A percentile compares a stretch with the other conserved stretches of the same genome.
phyloP scores from a whole-genome alignment of 2,888 invertebrate species.

The Cryptus armator region DNA sequence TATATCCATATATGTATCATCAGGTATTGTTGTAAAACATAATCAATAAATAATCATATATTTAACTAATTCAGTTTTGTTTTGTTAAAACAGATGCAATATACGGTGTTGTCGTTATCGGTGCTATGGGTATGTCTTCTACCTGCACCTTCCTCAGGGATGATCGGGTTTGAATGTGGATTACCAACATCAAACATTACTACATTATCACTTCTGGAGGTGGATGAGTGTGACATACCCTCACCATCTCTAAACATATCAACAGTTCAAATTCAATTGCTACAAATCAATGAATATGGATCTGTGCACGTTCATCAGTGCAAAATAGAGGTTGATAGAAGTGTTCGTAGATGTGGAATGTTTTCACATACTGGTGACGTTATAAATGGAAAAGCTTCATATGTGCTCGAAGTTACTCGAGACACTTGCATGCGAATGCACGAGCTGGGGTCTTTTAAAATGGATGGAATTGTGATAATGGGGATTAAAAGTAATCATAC shows the following conservation, averaged over 20 bases:
- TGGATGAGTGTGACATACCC: slow-evolving; percentile 23
- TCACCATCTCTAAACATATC: neutral
- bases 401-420: slow-evolving; percentile 13
- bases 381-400: slow-evolving; percentile 30
- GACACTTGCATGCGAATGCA: neutral
- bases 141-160: neutral
- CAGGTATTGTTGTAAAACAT: neutral
- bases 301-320: slow-evolving; percentile 32
- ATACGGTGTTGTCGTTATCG: neutral
- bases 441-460: no score
- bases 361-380: slow-evolving; percentile 36
- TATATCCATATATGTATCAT: neutral
- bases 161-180: slow-evolving; percentile 29
- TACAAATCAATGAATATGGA: slow-evolving; percentile 27
- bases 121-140: slow-evolving; percentile 11
- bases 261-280: neutral
- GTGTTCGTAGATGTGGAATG: slow-evolving; percentile 33
- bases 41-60: neutral
- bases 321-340: slow-evolving; percentile 32
- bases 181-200: slow-evolving; percentile 11
- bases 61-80: neutral
- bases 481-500: slow-evolving; percentile 10
- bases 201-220: slow-evolving; percentile 4
- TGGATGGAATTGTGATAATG: neutral
- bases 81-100: neutral